Conservation (phyloP, 2,113 vertebrate species). For the Parus major region DNA sequence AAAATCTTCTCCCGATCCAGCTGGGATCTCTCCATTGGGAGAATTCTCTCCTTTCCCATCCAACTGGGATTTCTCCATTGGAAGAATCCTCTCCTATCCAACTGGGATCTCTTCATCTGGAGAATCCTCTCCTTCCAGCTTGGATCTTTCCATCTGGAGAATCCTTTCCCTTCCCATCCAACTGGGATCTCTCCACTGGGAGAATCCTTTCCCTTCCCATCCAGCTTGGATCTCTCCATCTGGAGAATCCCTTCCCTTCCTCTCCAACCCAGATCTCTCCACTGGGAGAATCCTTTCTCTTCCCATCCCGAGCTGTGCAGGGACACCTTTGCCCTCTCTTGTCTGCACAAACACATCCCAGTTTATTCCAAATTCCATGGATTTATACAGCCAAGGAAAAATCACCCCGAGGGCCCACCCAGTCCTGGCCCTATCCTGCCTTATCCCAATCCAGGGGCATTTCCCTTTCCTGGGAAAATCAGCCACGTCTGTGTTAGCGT, state of each 20-base stretch:
- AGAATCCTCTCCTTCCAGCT: neutral
- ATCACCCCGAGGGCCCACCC: fast-evolving
- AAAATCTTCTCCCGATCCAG: neutral
- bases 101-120: neutral
- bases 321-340: fast-evolving
- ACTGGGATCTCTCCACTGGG: too few species aligned
- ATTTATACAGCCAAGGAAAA: neutral
- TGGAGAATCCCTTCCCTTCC: too few species aligned
- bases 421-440: neutral
- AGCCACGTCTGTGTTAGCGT: fast-evolving
- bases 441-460: neutral
- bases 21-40: neutral
- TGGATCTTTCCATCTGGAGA: neutral
- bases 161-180: too few species aligned
- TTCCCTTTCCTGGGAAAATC: neutral
- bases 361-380: neutral
- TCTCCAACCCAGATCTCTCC: too few species aligned
- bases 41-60: neutral
- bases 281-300: too few species aligned
- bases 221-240: too few species aligned
- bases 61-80: neutral
- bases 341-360: neutral
- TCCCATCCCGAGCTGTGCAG: fast-evolving
- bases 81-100: neutral
- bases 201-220: too few species aligned